These are phyloP conservation scores for Sebastes minor DNA, from an alignment of 2,797 vertebrate species.

Conservation along the genomic window DNA sequence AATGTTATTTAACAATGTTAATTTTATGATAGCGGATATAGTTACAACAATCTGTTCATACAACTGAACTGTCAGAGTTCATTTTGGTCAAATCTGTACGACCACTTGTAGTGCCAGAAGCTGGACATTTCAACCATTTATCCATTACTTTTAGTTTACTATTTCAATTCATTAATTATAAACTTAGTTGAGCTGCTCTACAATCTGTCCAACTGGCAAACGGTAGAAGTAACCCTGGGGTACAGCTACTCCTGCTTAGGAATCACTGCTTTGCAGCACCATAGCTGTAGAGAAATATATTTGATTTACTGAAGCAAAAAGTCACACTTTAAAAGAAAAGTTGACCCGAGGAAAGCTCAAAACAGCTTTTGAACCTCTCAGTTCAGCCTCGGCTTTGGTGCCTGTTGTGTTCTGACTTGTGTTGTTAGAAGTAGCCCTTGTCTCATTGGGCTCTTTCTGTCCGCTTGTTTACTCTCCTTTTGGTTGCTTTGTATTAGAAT, in stretches of 20 bases:
- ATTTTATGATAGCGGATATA: background rate
- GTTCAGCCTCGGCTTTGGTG: slow-evolving; percentile 9
- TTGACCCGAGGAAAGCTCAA: slow-evolving; percentile 10
- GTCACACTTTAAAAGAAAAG: slow-evolving; percentile 1
- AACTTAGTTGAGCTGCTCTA: background rate
- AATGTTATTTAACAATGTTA: background rate
- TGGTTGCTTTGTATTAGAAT: slow-evolving; percentile 54
- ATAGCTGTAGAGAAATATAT: slow-evolving; percentile 2
- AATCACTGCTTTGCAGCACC: background rate
- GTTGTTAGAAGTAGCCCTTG: slow-evolving; percentile 18
- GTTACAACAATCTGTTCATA: background rate
- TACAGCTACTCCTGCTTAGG: background rate
- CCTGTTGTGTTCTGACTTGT: slow-evolving; percentile 31
- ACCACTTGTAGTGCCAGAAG: background rate
- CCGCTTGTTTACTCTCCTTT: slow-evolving; percentile 60
- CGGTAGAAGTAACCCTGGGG: background rate
- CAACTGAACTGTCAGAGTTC: background rate
- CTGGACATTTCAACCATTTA: background rate
- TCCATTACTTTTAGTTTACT: background rate
- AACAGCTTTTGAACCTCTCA: slow-evolving; percentile 21
- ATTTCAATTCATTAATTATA: background rate
- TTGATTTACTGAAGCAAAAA: slow-evolving; percentile 39
- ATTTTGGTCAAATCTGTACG: background rate
- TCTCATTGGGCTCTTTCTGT: slow-evolving; percentile 39
- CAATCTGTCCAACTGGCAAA: background rate